phyloP scores from a whole-genome alignment of 2,797 vertebrate genomes.

The Gambelia wislizenii region DNA sequence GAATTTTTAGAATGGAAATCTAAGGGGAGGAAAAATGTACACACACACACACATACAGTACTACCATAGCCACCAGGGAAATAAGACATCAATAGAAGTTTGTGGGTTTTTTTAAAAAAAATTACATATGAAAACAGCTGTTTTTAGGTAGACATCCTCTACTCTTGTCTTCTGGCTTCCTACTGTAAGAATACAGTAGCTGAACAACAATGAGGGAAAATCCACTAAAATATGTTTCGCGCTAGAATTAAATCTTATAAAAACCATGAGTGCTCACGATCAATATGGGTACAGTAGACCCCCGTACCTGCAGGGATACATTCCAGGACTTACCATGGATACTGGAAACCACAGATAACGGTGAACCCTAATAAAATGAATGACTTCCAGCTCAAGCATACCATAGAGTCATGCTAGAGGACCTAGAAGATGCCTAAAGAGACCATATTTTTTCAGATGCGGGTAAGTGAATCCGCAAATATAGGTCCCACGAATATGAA shows the following conservation, averaged over 20 bases:
- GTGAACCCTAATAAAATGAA: no score
- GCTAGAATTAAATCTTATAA: not conserved
- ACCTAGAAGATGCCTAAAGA: no score
- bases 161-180: constrained; percentile 27
- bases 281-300: not conserved
- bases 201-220: not conserved
- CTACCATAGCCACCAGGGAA: not conserved
- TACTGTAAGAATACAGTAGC: not conserved
- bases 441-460: no score
- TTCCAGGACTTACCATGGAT: no score
- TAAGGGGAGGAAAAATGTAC: constrained; percentile 2
- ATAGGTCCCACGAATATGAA: not conserved
- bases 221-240: constrained; percentile 6
- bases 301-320: no score
- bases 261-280: not conserved
- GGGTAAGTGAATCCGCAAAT: no score
- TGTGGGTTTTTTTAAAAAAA: not conserved
- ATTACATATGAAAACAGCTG: constrained; percentile 36
- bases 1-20: constrained; percentile 9
- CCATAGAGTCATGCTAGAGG: no score
- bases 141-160: not conserved
- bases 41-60: not conserved
- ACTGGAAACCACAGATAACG: no score
- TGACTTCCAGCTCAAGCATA: no score
- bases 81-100: constrained; percentile 4